Base-by-base conservation (phyloP, 2,113 vertebrate genomes). In the Paradisaea rubra region DNA sequence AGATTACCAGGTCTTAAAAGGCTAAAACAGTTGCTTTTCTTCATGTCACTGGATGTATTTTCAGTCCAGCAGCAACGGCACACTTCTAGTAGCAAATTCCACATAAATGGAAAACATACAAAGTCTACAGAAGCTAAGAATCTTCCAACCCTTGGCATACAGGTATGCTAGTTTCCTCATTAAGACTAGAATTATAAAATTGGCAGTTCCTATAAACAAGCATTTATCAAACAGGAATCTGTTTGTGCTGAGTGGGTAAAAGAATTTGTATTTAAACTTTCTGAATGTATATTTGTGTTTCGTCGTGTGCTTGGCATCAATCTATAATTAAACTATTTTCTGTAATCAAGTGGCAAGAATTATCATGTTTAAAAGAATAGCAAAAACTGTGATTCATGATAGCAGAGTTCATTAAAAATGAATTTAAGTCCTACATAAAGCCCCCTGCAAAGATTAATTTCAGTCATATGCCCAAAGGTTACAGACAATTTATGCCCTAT, bases 321-420 rank as follows among this genome's bases (percentile, higher is more conserved):
- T 88, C 30, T 94, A 71, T 50, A 93, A 93, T 96, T 92, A 89
- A 92, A 80, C 53, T 89, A 76, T 89, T 94, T 95, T 93, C 74
- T 70, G 68, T 50, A 95, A 94, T 77, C 84, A 85, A 85, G 87
- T 65, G 89, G 91, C 91, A 95, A 94, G 95, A 93, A 77, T 87
- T 77, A 59, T 91, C 87, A 94, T 83, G 94, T 73, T 94, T 92
- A 77, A 85, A 89, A 94, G 87, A 78, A 59, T 6, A 91, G 54
- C n/a, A 92, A 86, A 86, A 92, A 54, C 59, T 89, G 70, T 72
- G 78, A 91, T 91, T 80, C 54, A 57, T 16, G 84, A 91, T 89
- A 93, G 65, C 37, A 76, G 59, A 94, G 59, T 82, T 88, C 33
- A 89, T 95, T 89, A 93, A 94, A 79, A 82, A 63, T 78, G 11